Percentiles rank a stretch among this genome's conserved stretches.
Evolutionary conservation across 1,140 invertebrate species (phyloP).

Genomic region (Cyrtorhinus lividipennis): DNA sequence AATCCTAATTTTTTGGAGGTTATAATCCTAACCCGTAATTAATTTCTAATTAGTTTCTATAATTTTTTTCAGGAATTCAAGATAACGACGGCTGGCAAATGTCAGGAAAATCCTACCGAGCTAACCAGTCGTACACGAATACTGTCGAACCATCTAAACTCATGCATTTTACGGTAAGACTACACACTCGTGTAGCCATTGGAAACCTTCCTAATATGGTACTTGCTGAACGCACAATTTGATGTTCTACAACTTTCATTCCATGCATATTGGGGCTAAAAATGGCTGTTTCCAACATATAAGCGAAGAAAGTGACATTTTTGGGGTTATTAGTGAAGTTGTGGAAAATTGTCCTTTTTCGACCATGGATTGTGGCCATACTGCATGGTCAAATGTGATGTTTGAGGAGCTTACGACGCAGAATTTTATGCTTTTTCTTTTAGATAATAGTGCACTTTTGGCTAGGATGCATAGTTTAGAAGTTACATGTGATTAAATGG

Average conservation of each 20-base stretch:
- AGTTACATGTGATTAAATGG: background rate
- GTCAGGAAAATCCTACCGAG: background rate
- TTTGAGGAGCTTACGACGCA: background rate
- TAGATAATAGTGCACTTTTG: background rate
- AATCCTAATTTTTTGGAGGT: no score
- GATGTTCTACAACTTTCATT: background rate
- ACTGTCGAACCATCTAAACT: constrained; percentile 14
- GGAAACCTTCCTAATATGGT: no score
- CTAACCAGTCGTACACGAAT: background rate
- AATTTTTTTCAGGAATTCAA: constrained; percentile 2
- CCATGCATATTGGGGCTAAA: background rate
- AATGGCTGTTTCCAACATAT: background rate
- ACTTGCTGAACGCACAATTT: background rate
- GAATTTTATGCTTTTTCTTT: background rate
- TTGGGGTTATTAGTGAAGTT: background rate
- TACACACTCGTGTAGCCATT: no score
- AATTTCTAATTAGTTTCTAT: no score
- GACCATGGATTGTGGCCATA: background rate
- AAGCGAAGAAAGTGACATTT: background rate
- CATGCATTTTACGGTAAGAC: constrained; percentile 15
- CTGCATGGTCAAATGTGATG: background rate
- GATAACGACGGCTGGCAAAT: constrained; percentile 17
- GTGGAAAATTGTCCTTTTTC: background rate
- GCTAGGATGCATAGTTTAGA: background rate
- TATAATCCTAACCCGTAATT: no score